These are phyloP conservation scores for Blennius ocellaris DNA, from an alignment of 2,113 vertebrate species.

Conservation along the genomic window DNA sequence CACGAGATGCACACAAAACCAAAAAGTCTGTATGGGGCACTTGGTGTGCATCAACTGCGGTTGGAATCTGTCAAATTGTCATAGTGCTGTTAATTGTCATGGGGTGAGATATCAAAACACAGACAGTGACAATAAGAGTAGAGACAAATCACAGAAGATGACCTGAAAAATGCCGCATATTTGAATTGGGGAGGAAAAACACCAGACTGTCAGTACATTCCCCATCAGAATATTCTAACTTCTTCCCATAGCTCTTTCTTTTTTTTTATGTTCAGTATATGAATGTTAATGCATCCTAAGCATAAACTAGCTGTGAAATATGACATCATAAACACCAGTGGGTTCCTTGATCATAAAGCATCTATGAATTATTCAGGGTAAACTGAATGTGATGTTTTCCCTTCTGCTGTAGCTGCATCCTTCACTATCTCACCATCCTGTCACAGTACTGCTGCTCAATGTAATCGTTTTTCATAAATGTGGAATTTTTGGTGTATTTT, in stretches of 20 bases:
- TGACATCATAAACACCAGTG: conserved; percentile 64
- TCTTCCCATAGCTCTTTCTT: conserved; percentile 6
- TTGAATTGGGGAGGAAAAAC: conserved; percentile 46
- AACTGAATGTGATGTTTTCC: conserved; percentile 31
- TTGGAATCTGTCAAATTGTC: neutral
- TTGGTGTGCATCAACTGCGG: neutral
- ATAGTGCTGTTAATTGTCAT: conserved; percentile 40
- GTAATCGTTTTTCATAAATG: conserved; percentile 10
- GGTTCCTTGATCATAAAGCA: conserved; percentile 65
- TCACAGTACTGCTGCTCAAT: neutral
- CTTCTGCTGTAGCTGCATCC: conserved; percentile 6
- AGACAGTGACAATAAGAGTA: conserved; percentile 43
- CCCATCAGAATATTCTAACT: conserved; percentile 9
- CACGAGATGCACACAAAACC: conserved; percentile 12
- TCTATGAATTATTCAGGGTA: conserved; percentile 69
- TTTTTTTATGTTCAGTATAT: too few species aligned
- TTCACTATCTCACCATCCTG: conserved; percentile 15
- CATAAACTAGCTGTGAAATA: conserved; percentile 64
- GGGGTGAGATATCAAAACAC: conserved; percentile 47
- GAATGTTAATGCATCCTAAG: conserved; percentile 30
- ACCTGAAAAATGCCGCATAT: conserved; percentile 46
- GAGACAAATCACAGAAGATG: conserved; percentile 36
- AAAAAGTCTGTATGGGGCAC: conserved; percentile 1
- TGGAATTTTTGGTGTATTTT: neutral
- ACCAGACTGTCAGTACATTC: conserved; percentile 21